Percentiles rank a stretch among this genome's conserved stretches.
These are phyloP conservation scores for Eurosta solidaginis DNA, from an alignment of 1,140 invertebrate genomes.

Conservation along the genomic window DNA sequence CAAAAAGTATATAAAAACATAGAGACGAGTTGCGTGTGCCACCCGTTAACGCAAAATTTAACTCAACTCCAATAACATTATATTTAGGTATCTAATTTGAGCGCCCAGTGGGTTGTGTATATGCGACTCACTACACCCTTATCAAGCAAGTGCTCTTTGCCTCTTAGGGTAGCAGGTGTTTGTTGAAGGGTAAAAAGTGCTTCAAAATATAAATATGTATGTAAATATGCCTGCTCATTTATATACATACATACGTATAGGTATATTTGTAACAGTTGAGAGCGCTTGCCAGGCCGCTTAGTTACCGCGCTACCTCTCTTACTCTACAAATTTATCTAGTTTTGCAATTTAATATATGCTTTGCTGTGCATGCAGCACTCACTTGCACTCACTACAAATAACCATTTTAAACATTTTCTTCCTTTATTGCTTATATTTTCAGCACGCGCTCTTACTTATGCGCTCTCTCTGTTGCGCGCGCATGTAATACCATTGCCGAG, in stretches of 20 bases:
- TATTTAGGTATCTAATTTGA: background rate
- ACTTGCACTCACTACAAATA: too few relatives aligned
- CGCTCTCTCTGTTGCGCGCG: constrained; percentile 5
- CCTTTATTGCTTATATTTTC: background rate
- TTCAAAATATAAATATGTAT: background rate
- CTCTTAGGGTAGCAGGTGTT: background rate
- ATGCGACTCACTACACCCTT: background rate
- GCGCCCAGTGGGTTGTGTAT: background rate
- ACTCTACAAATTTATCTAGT: too few relatives aligned
- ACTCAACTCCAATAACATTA: background rate
- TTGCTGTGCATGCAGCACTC: too few relatives aligned
- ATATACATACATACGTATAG: background rate
- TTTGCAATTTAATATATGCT: too few relatives aligned
- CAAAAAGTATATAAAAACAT: background rate
- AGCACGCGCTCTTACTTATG: background rate
- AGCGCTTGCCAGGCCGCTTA: too few relatives aligned
- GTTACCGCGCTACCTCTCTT: too few relatives aligned
- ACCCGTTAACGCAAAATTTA: background rate
- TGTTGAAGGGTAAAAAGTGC: background rate
- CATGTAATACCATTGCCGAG: background rate
- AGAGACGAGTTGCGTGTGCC: background rate
- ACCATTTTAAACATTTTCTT: too few relatives aligned
- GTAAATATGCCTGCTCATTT: too few relatives aligned
- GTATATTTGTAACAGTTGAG: too few relatives aligned
- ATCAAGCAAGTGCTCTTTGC: background rate